Evolutionary conservation across 2,888 invertebrate genomes (phyloP).

Genomic region (Isoperla grammatica): DNA sequence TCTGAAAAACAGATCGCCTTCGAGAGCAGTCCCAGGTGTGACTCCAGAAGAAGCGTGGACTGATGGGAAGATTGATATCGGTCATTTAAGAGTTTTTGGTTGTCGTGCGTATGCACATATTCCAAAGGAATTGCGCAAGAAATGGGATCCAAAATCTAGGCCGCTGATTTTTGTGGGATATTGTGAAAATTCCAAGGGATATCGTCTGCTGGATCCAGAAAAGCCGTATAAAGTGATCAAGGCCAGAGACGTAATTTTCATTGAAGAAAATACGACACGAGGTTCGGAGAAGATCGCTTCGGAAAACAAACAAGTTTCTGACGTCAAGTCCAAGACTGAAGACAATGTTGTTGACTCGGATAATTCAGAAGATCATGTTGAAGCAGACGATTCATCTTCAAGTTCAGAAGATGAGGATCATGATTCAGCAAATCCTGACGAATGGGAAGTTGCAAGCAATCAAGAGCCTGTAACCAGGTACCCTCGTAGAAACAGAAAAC

Average conservation of each 20-base stretch:
- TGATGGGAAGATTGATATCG: conserved; percentile 13
- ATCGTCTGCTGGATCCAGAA: conserved; percentile 25
- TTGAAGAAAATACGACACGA: not conserved
- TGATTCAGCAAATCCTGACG: no score
- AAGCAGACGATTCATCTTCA: no score
- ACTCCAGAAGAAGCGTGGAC: conserved; percentile 20
- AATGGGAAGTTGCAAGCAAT: no score
- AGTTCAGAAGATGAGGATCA: no score
- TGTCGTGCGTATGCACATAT: conserved; percentile 23
- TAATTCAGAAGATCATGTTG: no score
- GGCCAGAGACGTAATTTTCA: not conserved
- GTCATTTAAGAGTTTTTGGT: conserved; percentile 19
- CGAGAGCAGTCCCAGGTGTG: conserved; percentile 23
- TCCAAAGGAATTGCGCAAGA: conserved; percentile 26
- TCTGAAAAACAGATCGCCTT: conserved; percentile 32
- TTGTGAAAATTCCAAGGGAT: conserved; percentile 29
- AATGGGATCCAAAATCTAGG: conserved; percentile 26
- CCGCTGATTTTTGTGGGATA: conserved; percentile 29
- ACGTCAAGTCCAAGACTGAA: no score
- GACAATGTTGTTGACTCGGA: no score
- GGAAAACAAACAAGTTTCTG: no score
- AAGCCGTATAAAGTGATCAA: conserved; percentile 3
- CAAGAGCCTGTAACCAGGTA: no score
- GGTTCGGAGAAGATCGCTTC: not conserved
- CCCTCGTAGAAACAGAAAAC: not conserved